Evolutionary conservation across 2,797 vertebrate genomes (phyloP).

Genomic region (Coregonus ussuriensis): DNA sequence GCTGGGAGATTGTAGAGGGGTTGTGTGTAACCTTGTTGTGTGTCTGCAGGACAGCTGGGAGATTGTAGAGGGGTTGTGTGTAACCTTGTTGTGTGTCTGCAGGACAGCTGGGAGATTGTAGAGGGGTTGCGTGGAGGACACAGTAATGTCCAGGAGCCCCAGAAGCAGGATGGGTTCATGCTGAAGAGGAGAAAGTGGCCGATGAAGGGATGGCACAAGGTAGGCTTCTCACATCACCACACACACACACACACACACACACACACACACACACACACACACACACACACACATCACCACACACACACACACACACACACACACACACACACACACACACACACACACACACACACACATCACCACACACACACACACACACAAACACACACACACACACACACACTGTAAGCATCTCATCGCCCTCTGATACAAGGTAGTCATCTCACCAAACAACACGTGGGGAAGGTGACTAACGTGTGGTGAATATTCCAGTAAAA

Average conservation of each 20-base stretch:
- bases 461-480: background rate
- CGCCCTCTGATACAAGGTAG: too few relatives aligned
- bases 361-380: too few relatives aligned
- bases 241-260: too few relatives aligned
- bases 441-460: too few relatives aligned
- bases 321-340: background rate
- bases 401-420: background rate
- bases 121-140: constrained; percentile 87
- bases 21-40: background rate
- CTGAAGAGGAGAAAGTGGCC: constrained; percentile 98
- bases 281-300: too few relatives aligned
- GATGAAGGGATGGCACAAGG: constrained; percentile 99
- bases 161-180: constrained; percentile 90
- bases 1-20: too few relatives aligned
- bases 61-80: background rate
- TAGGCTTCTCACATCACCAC: constrained; percentile 50
- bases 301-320: background rate
- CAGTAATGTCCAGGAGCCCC: constrained; percentile 83
- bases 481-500: background rate
- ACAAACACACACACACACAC: background rate
- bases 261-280: too few relatives aligned
- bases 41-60: background rate
- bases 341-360: too few relatives aligned
- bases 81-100: constrained; percentile 67
- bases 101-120: constrained; percentile 99